Base-by-base conservation (phyloP, 2,797 vertebrate genomes). In the Echeneis naucrates region DNA sequence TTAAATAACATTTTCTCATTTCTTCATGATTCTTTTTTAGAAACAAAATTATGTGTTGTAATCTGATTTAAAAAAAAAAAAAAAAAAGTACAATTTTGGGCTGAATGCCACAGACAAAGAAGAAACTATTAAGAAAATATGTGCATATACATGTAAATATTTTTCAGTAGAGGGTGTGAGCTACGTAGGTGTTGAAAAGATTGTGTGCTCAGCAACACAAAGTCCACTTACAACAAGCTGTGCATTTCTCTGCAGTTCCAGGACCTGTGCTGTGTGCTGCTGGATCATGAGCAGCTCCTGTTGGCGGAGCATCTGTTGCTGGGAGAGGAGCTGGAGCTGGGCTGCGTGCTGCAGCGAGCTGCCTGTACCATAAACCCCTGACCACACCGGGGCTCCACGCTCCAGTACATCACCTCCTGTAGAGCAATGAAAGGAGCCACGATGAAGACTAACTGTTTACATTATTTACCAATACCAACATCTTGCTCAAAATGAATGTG, bases 261-360 rank as follows among this genome's bases (percentile, higher is more conserved):
- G 94, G 85, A 98, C 97, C 13, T 99, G 98, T 1, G 96, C 97
- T 0, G 97, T 96, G 88, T 99, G 98, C 90, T 99, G 98, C 89
- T 99, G 97, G 87, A 99, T 95, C 95, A 99, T 96, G 84, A 97
- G 95, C 5, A 99, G 88, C 88, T 99, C 98, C 0, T 99, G 97
- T 87, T 99, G 98, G 26, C 98, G 91, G 47, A 99, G 93, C 84
- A 99, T 95, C 91, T 98, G 97, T 88, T 99, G 98, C 86, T 99
- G 98, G 14, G 97, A 98, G 74, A 99, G 95, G 11, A 99, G 95
- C 93, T 99, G 98, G 51, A 99, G 96, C 92, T 99, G 98, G 89
- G 98, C 97, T 0, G 97, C 98, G 0, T 99, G 98, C 87, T 99
- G 98, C 78, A 99, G 95, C 47, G 97, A 94, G 91, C 94, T 94